Base-by-base conservation (phyloP, 1,140 invertebrate species). In the Aplysia californica region DNA sequence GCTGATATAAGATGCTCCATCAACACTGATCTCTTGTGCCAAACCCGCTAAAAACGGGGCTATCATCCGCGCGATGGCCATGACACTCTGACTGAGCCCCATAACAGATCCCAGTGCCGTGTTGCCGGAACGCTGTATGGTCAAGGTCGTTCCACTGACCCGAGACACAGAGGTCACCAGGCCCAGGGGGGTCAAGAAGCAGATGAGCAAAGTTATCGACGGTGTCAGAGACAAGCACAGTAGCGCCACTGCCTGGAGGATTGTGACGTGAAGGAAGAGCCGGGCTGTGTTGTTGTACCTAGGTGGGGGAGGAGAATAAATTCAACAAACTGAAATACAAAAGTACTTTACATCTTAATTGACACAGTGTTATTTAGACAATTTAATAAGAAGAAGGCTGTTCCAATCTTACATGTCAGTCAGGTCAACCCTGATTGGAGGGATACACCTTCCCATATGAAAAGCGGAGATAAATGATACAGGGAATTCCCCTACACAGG, bases 21-120 rank as follows among this genome's bases (percentile, higher is more conserved):
- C 79, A 21, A 81, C 36, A 67, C 72, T 82, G 10, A 87, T 41
- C 77, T 88, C 87, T 77, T 86, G 80, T 6, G 82, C 68, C 6
- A 88, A 6, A 2, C 88, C 87, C 18, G 84, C 84, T 21, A 93
- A 87, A 86, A 86, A 79, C 36, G 86, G 89, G 21, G 87, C 78
- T 31, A 87, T 56, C 84, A 89, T 88, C 36, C 89, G 79, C 2
- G 87, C 83, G n/a, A 89, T 67, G 15, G 89, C 83, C 80, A 88
- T 84, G 6, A 88, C 75, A 78, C 86, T 89, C 35, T 88, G 87
- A 44, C 86, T 81, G 6, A 89, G 76, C 3, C 89, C 89, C 72
- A 89, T 80, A 20, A 89, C 75, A n/a, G 82, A 81, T 1, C 88
- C 89, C 15, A 79, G 73, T n/a, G 86, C 78, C 15, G 83, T 59